Conservation (phyloP, 2,797 vertebrate genomes). For the Lepus oiostolus region DNA sequence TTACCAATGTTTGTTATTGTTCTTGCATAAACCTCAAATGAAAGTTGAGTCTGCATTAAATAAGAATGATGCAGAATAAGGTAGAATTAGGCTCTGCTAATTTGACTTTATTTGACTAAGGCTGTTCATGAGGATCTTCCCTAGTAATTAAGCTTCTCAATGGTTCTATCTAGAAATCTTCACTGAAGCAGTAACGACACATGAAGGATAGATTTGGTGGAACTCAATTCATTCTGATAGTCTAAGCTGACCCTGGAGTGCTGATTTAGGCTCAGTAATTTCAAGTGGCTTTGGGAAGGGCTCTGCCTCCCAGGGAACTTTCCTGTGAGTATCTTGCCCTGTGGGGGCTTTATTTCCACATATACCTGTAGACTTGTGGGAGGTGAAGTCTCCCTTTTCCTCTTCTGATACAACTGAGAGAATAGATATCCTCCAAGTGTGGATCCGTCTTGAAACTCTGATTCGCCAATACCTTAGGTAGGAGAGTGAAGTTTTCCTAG, state of each 20-base stretch:
- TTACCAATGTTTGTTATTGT: conserved; percentile 5
- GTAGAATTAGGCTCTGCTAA: not conserved
- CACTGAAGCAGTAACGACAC: not conserved
- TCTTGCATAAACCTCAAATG: conserved; percentile 24
- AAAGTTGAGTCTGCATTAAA: conserved; percentile 21
- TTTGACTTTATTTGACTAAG: conserved; percentile 31
- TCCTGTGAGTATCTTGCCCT: not conserved
- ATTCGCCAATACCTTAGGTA: not conserved
- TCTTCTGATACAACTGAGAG: conserved; percentile 24
- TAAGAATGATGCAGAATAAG: not conserved
- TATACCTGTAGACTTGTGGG: not conserved
- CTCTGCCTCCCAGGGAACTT: not conserved
- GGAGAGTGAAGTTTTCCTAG: not conserved
- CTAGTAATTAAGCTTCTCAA: conserved; percentile 33
- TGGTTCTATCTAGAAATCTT: conserved; percentile 37
- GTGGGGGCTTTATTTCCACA: not conserved
- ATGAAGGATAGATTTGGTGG: not conserved
- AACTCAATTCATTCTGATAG: not conserved
- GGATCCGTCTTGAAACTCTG: not conserved
- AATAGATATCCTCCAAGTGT: not conserved
- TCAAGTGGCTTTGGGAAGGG: not conserved
- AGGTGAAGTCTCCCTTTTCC: not conserved
- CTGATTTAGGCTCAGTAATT: not conserved
- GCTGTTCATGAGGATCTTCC: not conserved
- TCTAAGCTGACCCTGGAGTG: not conserved